Evolutionary conservation across 2,797 vertebrate species (phyloP), one percentile per base, ranked within the genome.

Genomic region (Clarias fuscus): DNA sequence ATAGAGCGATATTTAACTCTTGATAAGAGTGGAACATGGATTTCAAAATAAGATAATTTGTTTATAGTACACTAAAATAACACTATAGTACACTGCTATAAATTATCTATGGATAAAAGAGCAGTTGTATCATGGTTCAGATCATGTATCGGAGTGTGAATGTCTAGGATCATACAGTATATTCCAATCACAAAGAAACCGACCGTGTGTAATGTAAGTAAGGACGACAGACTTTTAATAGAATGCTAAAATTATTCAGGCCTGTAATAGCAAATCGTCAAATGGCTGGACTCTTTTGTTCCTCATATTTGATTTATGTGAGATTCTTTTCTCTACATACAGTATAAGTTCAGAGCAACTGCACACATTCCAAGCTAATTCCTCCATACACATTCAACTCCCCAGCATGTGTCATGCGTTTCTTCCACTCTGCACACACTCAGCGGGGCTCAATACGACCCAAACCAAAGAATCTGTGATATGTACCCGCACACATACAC

Each of bases 391-490:
- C 85, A 86, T 83, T 87, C 86, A 82, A 68, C 88, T 70, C 85
- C 58, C 65, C 62, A 62, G 73, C 72, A 90, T 88, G 89, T 58
- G 62, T 89, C 93, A 91, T 89, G 89, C 91, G 90, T 92, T 84
- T 86, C 75, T 89, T 90, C 85, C 82, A 89, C 81, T 86, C 73
- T 90, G 89, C 84, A 85, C 90, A 88, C 68, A 83, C 91, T 92
- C 67, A 78, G 85, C 90, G 89, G 56, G 87, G 92, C 89, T 91
- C 90, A 93, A 92, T 88, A 92, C 86, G 91, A 91, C 88, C 85
- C 90, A 89, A 89, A 86, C 90, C 68, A 94, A 96, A 96, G 95
- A 94, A 97, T 96, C 94, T 93, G 90, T 93, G 96, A 97, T 94
- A 96, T 97, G 95, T 87, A 86, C 91, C 93, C 88, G 11, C 37